A percentile compares a stretch with the other conserved stretches of the same genome.
Evolutionary conservation across 2,888 invertebrate genomes (phyloP).

Genomic region (Heliconius ismenius): DNA sequence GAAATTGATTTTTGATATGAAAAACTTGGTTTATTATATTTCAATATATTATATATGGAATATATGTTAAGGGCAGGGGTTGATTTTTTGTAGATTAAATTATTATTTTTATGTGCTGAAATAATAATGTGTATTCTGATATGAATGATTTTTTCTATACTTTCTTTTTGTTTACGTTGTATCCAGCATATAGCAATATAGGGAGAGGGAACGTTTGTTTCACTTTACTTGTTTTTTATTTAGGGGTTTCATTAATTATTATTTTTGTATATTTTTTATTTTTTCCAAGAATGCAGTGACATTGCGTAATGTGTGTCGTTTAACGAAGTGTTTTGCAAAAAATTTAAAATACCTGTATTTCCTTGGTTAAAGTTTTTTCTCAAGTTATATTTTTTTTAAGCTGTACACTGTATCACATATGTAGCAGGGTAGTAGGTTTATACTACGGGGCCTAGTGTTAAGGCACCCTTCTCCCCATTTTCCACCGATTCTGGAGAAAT

Average conservation of each 20-base stretch:
- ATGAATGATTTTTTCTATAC: too few relatives aligned
- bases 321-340: background rate
- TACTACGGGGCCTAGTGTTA: background rate
- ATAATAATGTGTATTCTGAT: background rate
- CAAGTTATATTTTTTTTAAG: background rate
- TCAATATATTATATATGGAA: background rate
- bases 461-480: background rate
- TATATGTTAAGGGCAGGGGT: background rate
- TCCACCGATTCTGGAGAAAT: too few relatives aligned
- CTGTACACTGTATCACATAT: too few relatives aligned
- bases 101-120: background rate
- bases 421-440: too few relatives aligned
- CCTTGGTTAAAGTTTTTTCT: background rate
- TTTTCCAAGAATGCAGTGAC: background rate
- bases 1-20: conserved; percentile 23
- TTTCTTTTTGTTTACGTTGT: too few relatives aligned
- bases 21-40: conserved; percentile 22
- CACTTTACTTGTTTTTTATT: too few relatives aligned
- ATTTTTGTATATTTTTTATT: too few relatives aligned
- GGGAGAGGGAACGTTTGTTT: too few relatives aligned
- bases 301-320: background rate
- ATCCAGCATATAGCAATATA: too few relatives aligned
- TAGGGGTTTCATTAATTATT: too few relatives aligned
- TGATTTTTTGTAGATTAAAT: background rate
- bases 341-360: background rate